phyloP scores from a whole-genome alignment of 2,888 invertebrate species.

The Lochmaea crataegi region DNA sequence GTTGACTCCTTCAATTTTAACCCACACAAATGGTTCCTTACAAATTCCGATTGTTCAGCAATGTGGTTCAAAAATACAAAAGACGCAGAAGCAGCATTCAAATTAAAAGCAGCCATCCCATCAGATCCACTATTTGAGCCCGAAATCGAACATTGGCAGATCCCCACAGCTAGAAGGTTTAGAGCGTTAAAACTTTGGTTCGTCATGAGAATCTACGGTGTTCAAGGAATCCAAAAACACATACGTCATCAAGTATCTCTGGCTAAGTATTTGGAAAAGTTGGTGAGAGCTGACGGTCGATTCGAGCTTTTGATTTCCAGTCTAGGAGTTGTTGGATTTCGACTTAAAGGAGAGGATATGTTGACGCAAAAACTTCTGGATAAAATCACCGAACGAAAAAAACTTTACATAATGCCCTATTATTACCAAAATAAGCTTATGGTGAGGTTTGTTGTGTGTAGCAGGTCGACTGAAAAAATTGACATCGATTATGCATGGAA shows the following conservation, averaged over 20 bases:
- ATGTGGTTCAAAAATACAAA: constrained; percentile 90
- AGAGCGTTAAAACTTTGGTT: constrained; percentile 95
- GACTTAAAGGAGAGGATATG: constrained; percentile 76
- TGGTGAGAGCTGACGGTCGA: constrained; percentile 76
- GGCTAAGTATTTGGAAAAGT: constrained; percentile 81
- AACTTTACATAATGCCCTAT: constrained; percentile 86
- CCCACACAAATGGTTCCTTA: constrained; percentile 94
- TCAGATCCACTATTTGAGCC: constrained; percentile 66
- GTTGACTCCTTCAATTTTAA: constrained; percentile 95
- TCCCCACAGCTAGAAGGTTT: constrained; percentile 87
- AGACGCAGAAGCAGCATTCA: constrained; percentile 85
- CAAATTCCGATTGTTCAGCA: constrained; percentile 95
- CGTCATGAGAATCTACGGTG: constrained; percentile 84
- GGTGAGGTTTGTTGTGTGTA: constrained; percentile 85
- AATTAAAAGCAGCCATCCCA: constrained; percentile 67
- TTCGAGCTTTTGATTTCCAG: constrained; percentile 76
- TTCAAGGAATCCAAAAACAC: constrained; percentile 80
- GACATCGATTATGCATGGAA: constrained; percentile 81
- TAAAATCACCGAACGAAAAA: constrained; percentile 78
- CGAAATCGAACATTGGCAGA: constrained; percentile 92
- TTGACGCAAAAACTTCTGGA: constrained; percentile 78
- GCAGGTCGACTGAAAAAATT: constrained; percentile 73
- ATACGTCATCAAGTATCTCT: constrained; percentile 80
- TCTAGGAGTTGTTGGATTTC: constrained; percentile 85
- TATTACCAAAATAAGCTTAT: constrained; percentile 75